Conservation (phyloP, 2,888 invertebrate genomes). For the Biston betularia region DNA sequence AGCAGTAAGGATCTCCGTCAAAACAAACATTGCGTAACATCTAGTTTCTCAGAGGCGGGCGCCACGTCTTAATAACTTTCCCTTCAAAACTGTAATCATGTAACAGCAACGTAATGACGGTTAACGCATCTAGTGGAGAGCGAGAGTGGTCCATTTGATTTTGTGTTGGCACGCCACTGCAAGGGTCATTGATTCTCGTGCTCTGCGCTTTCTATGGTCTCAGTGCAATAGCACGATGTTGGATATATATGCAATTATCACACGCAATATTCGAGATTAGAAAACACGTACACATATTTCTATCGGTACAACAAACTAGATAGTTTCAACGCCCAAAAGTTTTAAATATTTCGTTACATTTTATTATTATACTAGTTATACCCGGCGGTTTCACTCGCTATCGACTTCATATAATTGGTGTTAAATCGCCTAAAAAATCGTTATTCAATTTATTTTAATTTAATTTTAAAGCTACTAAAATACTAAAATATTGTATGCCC, state of each 20-base stretch:
- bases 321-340: no score
- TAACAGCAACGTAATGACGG: constrained; percentile 72
- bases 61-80: constrained; percentile 68
- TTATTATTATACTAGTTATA: no score
- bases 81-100: constrained; percentile 71
- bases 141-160: constrained; percentile 80
- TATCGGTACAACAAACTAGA: not conserved
- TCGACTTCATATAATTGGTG: no score
- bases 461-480: no score
- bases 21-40: constrained; percentile 33
- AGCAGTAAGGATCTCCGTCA: constrained; percentile 10
- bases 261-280: constrained; percentile 36
- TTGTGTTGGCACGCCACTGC: constrained; percentile 75
- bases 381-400: no score
- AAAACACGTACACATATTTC: not conserved
- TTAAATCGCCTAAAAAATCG: no score
- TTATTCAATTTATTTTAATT: no score
- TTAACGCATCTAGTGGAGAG: constrained; percentile 69
- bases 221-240: constrained; percentile 30
- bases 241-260: constrained; percentile 30
- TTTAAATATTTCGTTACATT: no score
- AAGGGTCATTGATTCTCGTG: constrained; percentile 68
- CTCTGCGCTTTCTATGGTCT: constrained; percentile 65
- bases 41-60: constrained; percentile 27
- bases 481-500: no score